These are phyloP conservation scores for Hemitrygon akajei DNA, from an alignment of 2,797 vertebrate species.

Conservation along the genomic window DNA sequence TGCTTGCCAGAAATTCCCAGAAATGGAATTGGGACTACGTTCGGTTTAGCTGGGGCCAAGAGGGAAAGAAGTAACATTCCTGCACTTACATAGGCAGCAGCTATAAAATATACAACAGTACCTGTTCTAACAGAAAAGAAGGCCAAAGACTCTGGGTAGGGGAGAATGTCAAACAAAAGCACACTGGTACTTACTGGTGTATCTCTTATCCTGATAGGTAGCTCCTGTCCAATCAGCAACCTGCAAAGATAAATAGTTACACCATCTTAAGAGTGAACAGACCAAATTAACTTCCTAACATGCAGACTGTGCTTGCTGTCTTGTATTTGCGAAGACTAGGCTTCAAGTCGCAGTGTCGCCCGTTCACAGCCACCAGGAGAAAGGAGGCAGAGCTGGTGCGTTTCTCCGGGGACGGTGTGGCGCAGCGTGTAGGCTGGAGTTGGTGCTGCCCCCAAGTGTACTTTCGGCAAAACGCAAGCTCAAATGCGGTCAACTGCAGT, in stretches of 20 bases:
- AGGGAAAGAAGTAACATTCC: not conserved
- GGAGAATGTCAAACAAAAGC: not conserved
- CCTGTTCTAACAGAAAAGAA: not conserved
- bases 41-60: not conserved
- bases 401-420: too few species aligned
- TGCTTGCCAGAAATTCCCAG: not conserved
- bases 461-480: too few species aligned
- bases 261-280: not conserved
- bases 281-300: not conserved
- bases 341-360: too few species aligned
- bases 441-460: too few species aligned
- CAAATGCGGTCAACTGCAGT: too few species aligned
- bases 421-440: too few species aligned
- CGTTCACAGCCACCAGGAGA: too few species aligned
- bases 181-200: constrained; percentile 75
- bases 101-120: not conserved
- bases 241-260: constrained; percentile 51
- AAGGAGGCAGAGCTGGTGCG: too few species aligned
- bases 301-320: not conserved
- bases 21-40: too few species aligned
- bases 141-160: not conserved
- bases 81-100: not conserved
- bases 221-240: constrained; percentile 98
- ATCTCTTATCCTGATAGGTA: constrained; percentile 97
- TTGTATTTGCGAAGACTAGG: too few species aligned